phyloP scores from a whole-genome alignment of 2,797 vertebrate species.

The Trachurus trachurus region DNA sequence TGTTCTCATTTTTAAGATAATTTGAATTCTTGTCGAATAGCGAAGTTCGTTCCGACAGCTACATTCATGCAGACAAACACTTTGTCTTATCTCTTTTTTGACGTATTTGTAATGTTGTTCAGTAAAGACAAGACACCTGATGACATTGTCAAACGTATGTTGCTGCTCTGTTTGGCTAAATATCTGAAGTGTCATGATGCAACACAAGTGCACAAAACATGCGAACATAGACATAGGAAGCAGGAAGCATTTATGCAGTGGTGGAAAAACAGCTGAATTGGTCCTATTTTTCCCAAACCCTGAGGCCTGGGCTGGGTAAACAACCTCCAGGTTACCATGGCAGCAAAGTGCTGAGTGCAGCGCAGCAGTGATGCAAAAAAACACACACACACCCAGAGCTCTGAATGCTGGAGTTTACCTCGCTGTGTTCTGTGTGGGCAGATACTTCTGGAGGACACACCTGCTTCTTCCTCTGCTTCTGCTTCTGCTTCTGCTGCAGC shows the following conservation, averaged over 20 bases:
- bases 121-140: too few relatives aligned
- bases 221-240: not conserved
- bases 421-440: not conserved
- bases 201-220: not conserved
- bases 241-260: constrained; percentile 6
- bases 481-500: too few relatives aligned
- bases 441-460: not conserved
- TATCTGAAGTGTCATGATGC: too few relatives aligned
- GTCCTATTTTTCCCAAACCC: not conserved
- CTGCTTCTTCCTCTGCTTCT: not conserved
- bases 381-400: not conserved
- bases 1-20: too few relatives aligned
- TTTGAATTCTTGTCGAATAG: too few relatives aligned
- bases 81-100: too few relatives aligned
- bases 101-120: too few relatives aligned
- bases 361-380: not conserved
- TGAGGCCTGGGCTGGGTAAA: constrained; percentile 18
- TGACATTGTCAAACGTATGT: too few relatives aligned
- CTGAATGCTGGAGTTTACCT: not conserved
- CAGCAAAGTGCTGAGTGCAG: constrained; percentile 36
- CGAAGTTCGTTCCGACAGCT: too few relatives aligned
- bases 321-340: constrained; percentile 43
- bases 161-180: too few relatives aligned
- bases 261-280: constrained; percentile 24
- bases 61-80: too few relatives aligned